A percentile compares a stretch with the other conserved stretches of the same genome.
These are phyloP conservation scores for Tapirus indicus DNA, from an alignment of 2,797 vertebrate genomes.

Conservation along the genomic window DNA sequence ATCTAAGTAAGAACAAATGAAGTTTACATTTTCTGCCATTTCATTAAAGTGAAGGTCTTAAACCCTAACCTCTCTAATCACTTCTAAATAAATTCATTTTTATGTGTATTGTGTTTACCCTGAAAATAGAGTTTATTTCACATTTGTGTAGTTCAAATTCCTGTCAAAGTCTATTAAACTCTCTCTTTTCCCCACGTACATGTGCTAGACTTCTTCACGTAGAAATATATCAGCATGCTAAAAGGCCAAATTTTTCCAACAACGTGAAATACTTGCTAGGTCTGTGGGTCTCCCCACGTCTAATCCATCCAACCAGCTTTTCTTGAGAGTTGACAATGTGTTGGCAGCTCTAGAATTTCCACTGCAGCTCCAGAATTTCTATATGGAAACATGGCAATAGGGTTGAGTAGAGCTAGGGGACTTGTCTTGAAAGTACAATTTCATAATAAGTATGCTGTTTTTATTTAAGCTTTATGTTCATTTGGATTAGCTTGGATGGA, in stretches of 20 bases:
- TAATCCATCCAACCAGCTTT: not conserved
- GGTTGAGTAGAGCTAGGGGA: not conserved
- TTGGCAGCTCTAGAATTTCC: not conserved
- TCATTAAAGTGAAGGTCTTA: slow-evolving; percentile 26
- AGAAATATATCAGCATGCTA: not conserved
- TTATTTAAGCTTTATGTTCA: not conserved
- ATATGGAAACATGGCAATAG: not conserved
- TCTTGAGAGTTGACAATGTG: not conserved
- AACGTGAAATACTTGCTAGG: not conserved
- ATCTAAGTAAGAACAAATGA: not conserved
- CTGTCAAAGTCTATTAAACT: not conserved
- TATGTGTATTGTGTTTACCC: slow-evolving; percentile 34
- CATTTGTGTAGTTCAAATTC: slow-evolving; percentile 7
- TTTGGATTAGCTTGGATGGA: not conserved
- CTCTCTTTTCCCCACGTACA: not conserved
- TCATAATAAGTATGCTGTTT: not conserved
- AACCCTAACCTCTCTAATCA: not conserved
- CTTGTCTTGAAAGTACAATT: not conserved
- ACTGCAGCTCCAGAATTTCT: not conserved
- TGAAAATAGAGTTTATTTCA: slow-evolving; percentile 29
- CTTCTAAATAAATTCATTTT: slow-evolving; percentile 26
- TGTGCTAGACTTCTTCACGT: not conserved
- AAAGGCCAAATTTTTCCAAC: not conserved
- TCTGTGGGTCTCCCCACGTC: not conserved
- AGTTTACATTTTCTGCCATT: slow-evolving; percentile 21